Percentiles rank a stretch among this genome's conserved stretches.
These are phyloP conservation scores for Ostrea edulis DNA, from an alignment of 1,140 invertebrate species.

Conservation along the genomic window DNA sequence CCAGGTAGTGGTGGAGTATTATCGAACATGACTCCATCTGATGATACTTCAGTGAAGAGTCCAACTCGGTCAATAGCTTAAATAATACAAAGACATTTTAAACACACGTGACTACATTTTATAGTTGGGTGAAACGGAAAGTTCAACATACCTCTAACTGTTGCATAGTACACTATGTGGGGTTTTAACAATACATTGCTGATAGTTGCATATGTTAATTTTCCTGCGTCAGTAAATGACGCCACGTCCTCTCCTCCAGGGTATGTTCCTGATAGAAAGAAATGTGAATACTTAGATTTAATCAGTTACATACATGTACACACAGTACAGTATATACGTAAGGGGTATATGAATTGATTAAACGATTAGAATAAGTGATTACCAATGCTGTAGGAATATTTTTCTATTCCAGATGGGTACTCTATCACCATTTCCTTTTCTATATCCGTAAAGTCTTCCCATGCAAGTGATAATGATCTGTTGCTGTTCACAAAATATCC, in stretches of 20 bases:
- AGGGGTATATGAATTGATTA: not conserved
- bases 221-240: constrained; percentile 38
- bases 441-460: constrained; percentile 51
- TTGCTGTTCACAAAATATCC: constrained; percentile 31
- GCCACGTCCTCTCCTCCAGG: constrained; percentile 44
- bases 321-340: not conserved
- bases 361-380: not conserved
- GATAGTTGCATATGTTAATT: constrained; percentile 6
- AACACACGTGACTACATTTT: no score
- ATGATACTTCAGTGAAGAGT: constrained; percentile 9
- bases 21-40: constrained; percentile 38
- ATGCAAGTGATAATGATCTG: constrained; percentile 28
- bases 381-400: constrained; percentile 40
- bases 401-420: constrained; percentile 7
- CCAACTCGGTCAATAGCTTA: constrained; percentile 39
- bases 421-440: not conserved
- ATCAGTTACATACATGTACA: not conserved
- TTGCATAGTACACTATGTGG: constrained; percentile 45
- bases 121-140: not conserved
- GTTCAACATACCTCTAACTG: constrained; percentile 52
- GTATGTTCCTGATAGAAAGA: constrained; percentile 41
- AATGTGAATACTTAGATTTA: not conserved
- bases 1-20: constrained; percentile 9
- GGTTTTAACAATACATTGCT: constrained; percentile 15
- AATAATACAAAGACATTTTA: not conserved